Percentiles rank a stretch among this genome's conserved stretches.
These are phyloP conservation scores for Pterostichus niger DNA, from an alignment of 2,888 invertebrate genomes.

Conservation along the genomic window DNA sequence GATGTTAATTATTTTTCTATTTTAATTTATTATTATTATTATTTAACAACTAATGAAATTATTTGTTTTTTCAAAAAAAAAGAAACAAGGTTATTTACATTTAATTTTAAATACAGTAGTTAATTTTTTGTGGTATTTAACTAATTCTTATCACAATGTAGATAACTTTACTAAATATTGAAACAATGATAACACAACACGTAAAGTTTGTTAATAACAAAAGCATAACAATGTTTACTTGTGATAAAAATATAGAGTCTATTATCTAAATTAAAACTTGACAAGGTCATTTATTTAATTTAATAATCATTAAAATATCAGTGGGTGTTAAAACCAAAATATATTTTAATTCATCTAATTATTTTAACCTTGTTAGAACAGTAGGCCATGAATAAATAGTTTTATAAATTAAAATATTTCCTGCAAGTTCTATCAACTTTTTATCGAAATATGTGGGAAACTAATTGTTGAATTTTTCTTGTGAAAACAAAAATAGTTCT, in stretches of 20 bases:
- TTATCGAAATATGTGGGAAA: neutral
- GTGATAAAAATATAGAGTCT: conserved; percentile 6
- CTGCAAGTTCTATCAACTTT: too few species aligned
- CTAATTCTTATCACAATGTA: neutral
- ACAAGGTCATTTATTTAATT: neutral
- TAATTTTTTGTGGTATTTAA: too few species aligned
- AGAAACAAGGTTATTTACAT: conserved; percentile 28
- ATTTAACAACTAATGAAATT: too few species aligned
- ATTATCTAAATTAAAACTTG: neutral
- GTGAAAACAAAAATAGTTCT: conserved; percentile 41
- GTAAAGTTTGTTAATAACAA: neutral
- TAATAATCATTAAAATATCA: conserved; percentile 16
- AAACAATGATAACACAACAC: conserved; percentile 2
- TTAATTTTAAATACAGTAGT: neutral
- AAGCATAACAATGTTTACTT: too few species aligned
- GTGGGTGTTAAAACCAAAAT: neutral
- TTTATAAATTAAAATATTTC: too few species aligned
- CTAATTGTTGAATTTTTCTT: conserved; percentile 6
- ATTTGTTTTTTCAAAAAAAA: neutral
- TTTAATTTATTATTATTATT: neutral
- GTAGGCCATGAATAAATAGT: too few species aligned
- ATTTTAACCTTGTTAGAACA: conserved; percentile 15
- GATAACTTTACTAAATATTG: neutral
- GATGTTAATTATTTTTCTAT: neutral
- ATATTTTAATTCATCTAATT: neutral